A percentile compares a stretch with the other conserved stretches of the same genome.
These are phyloP conservation scores for Heliconius sara DNA, from an alignment of 2,888 invertebrate genomes.

Conservation along the genomic window DNA sequence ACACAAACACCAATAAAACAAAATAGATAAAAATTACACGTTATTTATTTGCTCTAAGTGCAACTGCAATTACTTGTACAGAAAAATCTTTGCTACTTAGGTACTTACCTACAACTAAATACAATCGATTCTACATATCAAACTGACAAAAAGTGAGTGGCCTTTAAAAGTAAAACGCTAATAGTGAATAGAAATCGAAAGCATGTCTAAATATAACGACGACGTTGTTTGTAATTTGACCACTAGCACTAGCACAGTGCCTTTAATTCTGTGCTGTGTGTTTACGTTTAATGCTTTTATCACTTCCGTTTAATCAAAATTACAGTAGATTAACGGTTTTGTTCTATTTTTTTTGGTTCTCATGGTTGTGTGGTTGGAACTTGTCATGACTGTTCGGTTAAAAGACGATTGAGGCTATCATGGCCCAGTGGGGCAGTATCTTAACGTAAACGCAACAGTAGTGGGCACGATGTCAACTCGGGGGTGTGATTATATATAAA, in stretches of 20 bases:
- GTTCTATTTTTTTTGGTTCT: neutral
- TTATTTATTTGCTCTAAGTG: neutral
- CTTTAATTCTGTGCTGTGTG: constrained; percentile 10
- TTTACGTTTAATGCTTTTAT: constrained; percentile 10
- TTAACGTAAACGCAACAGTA: too few species aligned
- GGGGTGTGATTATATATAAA: too few species aligned
- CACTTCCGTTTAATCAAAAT: constrained; percentile 11
- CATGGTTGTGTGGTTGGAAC: neutral
- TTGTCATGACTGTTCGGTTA: neutral
- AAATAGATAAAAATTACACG: neutral
- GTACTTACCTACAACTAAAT: neutral
- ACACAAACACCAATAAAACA: neutral
- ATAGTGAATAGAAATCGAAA: constrained; percentile 50
- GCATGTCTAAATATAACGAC: constrained; percentile 50
- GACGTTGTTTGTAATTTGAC: constrained; percentile 38
- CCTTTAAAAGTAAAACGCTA: constrained; percentile 42
- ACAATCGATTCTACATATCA: constrained; percentile 24
- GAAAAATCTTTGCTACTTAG: neutral
- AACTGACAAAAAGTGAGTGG: constrained; percentile 44
- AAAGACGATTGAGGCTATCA: neutral
- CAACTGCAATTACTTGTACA: neutral
- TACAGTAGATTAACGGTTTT: constrained; percentile 1
- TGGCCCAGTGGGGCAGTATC: neutral
- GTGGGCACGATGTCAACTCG: too few species aligned
- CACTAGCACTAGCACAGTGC: constrained; percentile 5